Evolutionary conservation across 1,140 invertebrate species (phyloP).

Genomic region (Stegodyphus dumicola): DNA sequence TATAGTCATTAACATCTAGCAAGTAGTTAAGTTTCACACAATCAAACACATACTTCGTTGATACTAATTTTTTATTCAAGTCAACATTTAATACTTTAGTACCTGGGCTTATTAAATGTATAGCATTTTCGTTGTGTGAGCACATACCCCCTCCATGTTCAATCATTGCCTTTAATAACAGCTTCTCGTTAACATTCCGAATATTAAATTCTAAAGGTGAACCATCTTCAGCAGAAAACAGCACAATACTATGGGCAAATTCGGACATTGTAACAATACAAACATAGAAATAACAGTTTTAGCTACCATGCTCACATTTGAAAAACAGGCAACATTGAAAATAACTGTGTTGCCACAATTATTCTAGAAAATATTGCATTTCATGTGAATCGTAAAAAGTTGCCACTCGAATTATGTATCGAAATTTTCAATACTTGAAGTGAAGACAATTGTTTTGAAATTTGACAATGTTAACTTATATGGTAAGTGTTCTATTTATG

Average conservation of each 20-base stretch:
- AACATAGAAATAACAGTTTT: no score
- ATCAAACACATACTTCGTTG: slow-evolving; percentile 26
- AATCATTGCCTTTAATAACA: slow-evolving; percentile 25
- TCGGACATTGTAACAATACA: not conserved
- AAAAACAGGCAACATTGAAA: no score
- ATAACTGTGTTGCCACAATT: no score
- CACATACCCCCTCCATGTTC: slow-evolving; percentile 48
- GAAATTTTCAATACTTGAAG: no score
- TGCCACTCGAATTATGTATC: no score
- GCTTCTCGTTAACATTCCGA: slow-evolving; percentile 28
- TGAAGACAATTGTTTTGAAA: no score
- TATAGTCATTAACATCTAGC: slow-evolving; percentile 32
- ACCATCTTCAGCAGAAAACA: slow-evolving; percentile 42
- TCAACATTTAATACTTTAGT: slow-evolving; percentile 45
- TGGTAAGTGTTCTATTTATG: no score
- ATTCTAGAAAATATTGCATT: no score
- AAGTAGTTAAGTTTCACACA: slow-evolving; percentile 41
- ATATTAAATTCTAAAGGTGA: slow-evolving; percentile 43
- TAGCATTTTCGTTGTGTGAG: slow-evolving; percentile 20
- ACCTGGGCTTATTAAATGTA: slow-evolving; percentile 42
- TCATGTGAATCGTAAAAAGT: no score
- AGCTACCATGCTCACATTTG: no score
- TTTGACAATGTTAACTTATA: no score
- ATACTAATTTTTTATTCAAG: slow-evolving; percentile 46
- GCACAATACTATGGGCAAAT: slow-evolving; percentile 30